Evolutionary conservation across 92 coral and sea anemone species (phyloP).

Genomic region (Umimayanthus kanabou): DNA sequence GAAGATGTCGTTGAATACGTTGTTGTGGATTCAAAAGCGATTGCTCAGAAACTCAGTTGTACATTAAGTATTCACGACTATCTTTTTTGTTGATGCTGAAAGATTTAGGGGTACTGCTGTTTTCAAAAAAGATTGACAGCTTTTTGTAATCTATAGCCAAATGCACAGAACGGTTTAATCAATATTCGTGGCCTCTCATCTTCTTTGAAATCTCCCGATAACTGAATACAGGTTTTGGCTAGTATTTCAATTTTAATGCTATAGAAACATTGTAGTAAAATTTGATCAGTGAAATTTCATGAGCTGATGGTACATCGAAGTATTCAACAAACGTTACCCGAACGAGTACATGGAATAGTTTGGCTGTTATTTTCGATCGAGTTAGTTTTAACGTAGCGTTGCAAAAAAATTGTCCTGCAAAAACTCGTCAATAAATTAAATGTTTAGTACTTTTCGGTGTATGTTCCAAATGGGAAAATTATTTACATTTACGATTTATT

Average conservation of each 20-base stretch:
- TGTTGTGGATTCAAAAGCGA: not conserved
- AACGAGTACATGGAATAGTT: not conserved
- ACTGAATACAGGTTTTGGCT: not conserved
- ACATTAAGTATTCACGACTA: not conserved
- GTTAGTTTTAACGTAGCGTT: not conserved
- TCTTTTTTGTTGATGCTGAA: not conserved
- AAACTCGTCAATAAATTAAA: not conserved
- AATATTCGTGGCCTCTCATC: not conserved
- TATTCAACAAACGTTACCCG: not conserved
- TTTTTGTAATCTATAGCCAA: not conserved
- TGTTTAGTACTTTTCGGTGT: not conserved
- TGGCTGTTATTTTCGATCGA: not conserved
- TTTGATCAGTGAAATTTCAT: too few species aligned
- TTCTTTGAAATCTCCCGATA: not conserved
- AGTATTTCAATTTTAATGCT: not conserved
- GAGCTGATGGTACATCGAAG: not conserved
- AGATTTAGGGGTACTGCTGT: not conserved
- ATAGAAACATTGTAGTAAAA: not conserved
- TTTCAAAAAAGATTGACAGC: not conserved
- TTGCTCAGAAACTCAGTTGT: slow-evolving; percentile 12
- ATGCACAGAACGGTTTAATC: not conserved
- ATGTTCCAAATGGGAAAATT: not conserved
- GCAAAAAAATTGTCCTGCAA: not conserved
- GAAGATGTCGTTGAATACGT: not conserved
- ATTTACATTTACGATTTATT: not conserved